These are phyloP conservation scores for Arizona elegans DNA, from an alignment of 2,113 vertebrate species.

Conservation along the genomic window DNA sequence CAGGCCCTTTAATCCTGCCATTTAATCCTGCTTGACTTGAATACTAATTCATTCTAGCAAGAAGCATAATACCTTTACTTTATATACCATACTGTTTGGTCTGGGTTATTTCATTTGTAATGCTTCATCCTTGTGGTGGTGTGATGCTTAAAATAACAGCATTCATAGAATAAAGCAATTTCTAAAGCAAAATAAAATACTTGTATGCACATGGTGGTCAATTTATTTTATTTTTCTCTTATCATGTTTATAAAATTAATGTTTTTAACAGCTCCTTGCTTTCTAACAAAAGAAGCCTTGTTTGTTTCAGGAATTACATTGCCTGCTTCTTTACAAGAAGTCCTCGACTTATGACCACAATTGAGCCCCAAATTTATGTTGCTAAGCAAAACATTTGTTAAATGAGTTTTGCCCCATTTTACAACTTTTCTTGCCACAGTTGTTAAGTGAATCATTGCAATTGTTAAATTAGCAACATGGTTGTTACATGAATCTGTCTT, in stretches of 20 bases:
- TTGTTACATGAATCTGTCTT: too few species aligned
- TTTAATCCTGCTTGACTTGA: neutral
- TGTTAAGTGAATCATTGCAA: too few species aligned
- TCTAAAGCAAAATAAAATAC: neutral
- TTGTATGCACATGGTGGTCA: neutral
- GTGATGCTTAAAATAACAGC: neutral
- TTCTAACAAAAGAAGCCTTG: neutral
- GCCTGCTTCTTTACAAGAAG: neutral
- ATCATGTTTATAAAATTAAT: neutral
- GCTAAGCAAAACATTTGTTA: too few species aligned
- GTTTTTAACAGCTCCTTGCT: neutral
- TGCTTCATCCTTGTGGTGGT: neutral
- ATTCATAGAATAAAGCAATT: constrained; percentile 12
- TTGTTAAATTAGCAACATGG: too few species aligned
- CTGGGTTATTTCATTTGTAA: neutral
- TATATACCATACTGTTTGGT: neutral
- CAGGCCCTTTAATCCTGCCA: too few species aligned
- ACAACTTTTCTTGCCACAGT: too few species aligned
- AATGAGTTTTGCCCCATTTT: too few species aligned
- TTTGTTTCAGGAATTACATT: neutral
- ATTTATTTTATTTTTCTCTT: neutral
- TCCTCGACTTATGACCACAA: too few species aligned
- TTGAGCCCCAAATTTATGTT: too few species aligned
- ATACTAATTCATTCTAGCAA: neutral
- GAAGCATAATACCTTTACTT: constrained; percentile 4